Conservation (phyloP, 2,113 vertebrate species). For the Miniopterus natalensis region DNA sequence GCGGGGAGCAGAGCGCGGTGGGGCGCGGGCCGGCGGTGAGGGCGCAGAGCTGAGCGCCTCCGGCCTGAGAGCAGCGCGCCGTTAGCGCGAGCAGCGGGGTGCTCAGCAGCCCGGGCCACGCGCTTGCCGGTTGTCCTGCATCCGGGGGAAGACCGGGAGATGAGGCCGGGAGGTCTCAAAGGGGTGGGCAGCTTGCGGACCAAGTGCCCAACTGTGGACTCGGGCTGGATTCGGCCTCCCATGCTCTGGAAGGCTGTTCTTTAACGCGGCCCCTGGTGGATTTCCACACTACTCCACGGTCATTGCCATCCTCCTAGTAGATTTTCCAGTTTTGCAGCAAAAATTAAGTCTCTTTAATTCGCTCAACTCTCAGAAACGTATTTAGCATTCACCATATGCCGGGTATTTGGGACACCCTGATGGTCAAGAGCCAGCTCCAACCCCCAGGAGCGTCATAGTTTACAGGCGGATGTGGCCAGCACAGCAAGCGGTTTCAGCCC, state of each 20-base stretch:
- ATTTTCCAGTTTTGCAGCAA: not conserved
- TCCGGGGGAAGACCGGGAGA: not conserved
- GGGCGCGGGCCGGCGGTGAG: no score
- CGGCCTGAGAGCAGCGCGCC: no score
- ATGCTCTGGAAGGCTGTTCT: not conserved
- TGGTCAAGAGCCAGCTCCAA: not conserved
- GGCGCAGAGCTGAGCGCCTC: no score
- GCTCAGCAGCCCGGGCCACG: not conserved
- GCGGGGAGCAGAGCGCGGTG: not conserved
- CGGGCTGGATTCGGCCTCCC: not conserved
- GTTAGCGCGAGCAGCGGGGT: not conserved
- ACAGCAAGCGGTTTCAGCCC: not conserved
- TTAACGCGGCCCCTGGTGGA: not conserved
- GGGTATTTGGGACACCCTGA: not conserved
- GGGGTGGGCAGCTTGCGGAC: not conserved
- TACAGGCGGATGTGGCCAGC: not conserved
- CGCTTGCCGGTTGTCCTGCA: constrained; percentile 53
- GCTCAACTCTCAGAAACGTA: not conserved
- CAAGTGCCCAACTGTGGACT: not conserved
- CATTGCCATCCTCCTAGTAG: not conserved
- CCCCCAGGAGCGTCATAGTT: not conserved
- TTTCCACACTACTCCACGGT: not conserved
- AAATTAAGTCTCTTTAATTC: not conserved
- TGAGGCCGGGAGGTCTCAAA: not conserved
- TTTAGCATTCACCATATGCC: not conserved